Percentiles rank a stretch among this genome's conserved stretches.
These are phyloP conservation scores for Diachrysia chrysitis DNA, from an alignment of 2,888 invertebrate genomes.

Conservation along the genomic window DNA sequence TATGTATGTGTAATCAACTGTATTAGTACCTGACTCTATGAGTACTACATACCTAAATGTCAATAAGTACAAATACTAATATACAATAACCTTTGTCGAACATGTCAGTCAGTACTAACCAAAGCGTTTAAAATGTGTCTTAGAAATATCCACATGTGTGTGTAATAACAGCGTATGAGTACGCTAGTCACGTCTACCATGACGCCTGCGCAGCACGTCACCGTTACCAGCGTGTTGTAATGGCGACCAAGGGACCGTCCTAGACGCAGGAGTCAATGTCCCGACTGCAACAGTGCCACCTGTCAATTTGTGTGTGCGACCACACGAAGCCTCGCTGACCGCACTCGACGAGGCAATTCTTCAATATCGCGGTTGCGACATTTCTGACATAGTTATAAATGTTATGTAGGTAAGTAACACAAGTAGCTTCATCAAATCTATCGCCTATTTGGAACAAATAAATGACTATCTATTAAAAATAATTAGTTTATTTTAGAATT, in stretches of 20 bases:
- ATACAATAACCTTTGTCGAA: slow-evolving; percentile 10
- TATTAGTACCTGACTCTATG: slow-evolving; percentile 13
- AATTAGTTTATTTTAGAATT: slow-evolving; percentile 61
- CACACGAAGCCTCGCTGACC: slow-evolving; percentile 31
- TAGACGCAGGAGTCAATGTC: slow-evolving; percentile 80
- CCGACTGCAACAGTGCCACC: slow-evolving; percentile 49
- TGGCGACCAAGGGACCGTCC: slow-evolving; percentile 75
- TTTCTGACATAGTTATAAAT: slow-evolving; percentile 40
- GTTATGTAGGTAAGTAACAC: slow-evolving; percentile 18
- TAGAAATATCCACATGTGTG: slow-evolving; percentile 46
- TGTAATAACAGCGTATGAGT: slow-evolving; percentile 38
- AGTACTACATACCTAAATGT: not conserved
- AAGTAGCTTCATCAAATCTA: slow-evolving; percentile 13
- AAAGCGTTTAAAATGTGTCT: slow-evolving; percentile 59
- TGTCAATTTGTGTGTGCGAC: slow-evolving; percentile 37
- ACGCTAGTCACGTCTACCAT: slow-evolving; percentile 72
- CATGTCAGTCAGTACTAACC: slow-evolving; percentile 40
- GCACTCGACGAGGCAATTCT: slow-evolving; percentile 29
- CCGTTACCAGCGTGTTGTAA: slow-evolving; percentile 86
- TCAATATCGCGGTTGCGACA: slow-evolving; percentile 35
- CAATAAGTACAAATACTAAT: not conserved
- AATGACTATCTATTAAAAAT: slow-evolving; percentile 53
- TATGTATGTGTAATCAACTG: slow-evolving; percentile 6
- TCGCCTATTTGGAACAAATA: slow-evolving; percentile 24
- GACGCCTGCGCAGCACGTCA: slow-evolving; percentile 64